Percentiles rank a stretch among this genome's conserved stretches.
Conservation (phyloP, 2,797 vertebrate species). For the Catostomus latipinnis region DNA sequence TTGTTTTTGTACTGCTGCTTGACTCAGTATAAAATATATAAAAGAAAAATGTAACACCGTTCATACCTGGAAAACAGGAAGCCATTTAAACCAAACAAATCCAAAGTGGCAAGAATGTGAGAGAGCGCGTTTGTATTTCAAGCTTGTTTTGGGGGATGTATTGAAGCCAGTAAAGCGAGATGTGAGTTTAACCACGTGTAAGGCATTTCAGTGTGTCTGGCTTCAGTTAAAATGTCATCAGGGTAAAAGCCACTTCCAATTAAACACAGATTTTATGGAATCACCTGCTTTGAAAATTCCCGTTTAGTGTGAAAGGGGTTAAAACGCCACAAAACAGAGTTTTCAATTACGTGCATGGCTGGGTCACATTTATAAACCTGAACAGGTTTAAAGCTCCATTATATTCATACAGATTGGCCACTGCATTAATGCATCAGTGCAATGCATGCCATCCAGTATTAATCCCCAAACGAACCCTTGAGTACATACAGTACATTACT, state of each 20-base stretch:
- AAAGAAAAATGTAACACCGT: too few species aligned
- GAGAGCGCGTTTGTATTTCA: constrained; percentile 29
- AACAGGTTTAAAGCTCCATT: too few species aligned
- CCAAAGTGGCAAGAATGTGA: constrained; percentile 31
- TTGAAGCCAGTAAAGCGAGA: constrained; percentile 19
- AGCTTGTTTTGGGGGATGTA: constrained; percentile 28
- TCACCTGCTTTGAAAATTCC: constrained; percentile 30
- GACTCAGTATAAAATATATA: too few species aligned
- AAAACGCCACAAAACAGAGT: neutral
- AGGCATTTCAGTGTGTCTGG: constrained; percentile 33
- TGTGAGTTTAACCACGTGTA: constrained; percentile 48
- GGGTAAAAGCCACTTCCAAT: constrained; percentile 23
- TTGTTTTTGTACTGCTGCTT: too few species aligned
- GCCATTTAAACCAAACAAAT: constrained; percentile 25
- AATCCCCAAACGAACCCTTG: too few species aligned
- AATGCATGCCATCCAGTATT: neutral
- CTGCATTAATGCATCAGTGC: neutral
- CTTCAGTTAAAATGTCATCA: constrained; percentile 43
- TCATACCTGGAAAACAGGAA: neutral
- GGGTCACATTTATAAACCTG: too few species aligned
- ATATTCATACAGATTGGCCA: too few species aligned
- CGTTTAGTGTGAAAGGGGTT: constrained; percentile 7
- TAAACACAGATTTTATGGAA: constrained; percentile 18
- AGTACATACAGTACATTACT: too few species aligned
- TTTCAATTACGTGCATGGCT: neutral